Conservation (phyloP, 2,888 invertebrate genomes). For the Ichneumoninae sp. region DNA sequence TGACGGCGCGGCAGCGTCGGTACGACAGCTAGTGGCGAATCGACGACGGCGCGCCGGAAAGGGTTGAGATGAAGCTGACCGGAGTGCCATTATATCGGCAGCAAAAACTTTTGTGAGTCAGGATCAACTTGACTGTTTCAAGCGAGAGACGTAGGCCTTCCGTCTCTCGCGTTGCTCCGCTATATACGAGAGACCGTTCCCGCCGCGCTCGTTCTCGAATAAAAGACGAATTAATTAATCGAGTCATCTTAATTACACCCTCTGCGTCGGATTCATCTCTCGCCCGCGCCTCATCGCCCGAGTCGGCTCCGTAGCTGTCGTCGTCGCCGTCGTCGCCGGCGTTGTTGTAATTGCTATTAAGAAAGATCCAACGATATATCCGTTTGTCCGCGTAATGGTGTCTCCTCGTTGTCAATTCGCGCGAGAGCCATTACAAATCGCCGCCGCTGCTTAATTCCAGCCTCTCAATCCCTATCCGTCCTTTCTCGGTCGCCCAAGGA, state of each 20-base stretch:
- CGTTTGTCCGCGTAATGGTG: slow-evolving; percentile 43
- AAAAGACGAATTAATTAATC: slow-evolving; percentile 80
- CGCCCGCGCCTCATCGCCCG: slow-evolving; percentile 39
- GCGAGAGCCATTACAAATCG: slow-evolving; percentile 1
- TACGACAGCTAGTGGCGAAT: slow-evolving; percentile 67
- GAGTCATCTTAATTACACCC: slow-evolving; percentile 78
- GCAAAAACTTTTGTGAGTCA: background rate
- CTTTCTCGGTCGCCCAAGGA: background rate
- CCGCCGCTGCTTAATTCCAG: background rate
- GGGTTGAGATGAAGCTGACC: slow-evolving; percentile 9
- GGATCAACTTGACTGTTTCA: slow-evolving; percentile 3
- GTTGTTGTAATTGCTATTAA: slow-evolving; percentile 64
- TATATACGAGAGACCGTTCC: background rate
- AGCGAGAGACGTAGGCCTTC: background rate
- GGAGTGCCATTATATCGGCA: background rate
- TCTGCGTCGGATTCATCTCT: slow-evolving; percentile 64
- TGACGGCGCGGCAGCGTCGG: slow-evolving; percentile 55
- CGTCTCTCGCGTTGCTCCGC: background rate
- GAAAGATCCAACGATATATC: slow-evolving; percentile 48
- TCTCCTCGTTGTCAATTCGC: slow-evolving; percentile 20
- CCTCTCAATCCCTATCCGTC: background rate
- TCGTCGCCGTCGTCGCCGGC: slow-evolving; percentile 23
- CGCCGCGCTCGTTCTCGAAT: slow-evolving; percentile 66
- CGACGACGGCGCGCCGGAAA: slow-evolving; percentile 58
- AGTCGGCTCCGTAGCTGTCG: slow-evolving; percentile 41